These are phyloP conservation scores for Anhinga anhinga DNA, from an alignment of 2,113 vertebrate species.

Conservation along the genomic window DNA sequence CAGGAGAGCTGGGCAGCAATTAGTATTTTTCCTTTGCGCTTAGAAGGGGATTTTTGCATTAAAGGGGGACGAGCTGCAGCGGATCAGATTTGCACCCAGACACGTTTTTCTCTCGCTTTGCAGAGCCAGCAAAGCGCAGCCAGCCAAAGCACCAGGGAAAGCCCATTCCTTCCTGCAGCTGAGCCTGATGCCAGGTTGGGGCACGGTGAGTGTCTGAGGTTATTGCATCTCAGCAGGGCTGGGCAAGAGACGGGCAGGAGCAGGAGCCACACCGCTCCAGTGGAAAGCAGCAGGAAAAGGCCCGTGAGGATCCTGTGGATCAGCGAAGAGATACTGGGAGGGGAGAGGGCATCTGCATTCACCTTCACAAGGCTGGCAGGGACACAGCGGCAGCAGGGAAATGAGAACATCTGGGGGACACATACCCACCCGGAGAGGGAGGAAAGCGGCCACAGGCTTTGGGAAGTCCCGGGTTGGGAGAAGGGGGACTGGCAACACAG, in stretches of 20 bases:
- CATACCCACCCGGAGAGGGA: not conserved
- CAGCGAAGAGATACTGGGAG: not conserved
- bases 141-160: not conserved
- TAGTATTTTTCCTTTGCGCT: not conserved
- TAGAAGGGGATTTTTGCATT: not conserved
- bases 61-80: not conserved
- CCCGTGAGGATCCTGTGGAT: not conserved
- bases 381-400: not conserved
- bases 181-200: not conserved
- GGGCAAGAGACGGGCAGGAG: not conserved
- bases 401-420: not conserved
- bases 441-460: not conserved
- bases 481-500: too few relatives aligned
- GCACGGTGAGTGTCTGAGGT: fast-evolving
- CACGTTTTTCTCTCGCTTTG: fast-evolving
- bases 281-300: not conserved
- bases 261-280: not conserved
- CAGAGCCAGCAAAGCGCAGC: not conserved
- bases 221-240: too few relatives aligned
- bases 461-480: not conserved
- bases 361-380: not conserved
- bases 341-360: not conserved
- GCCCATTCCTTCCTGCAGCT: not conserved
- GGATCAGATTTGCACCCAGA: not conserved
- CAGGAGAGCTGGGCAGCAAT: not conserved